Evolutionary conservation across 37 sponge, comb jelly and placozoan genomes (phyloP), one percentile per base, ranked within the genome.

Genomic region (Lycopodina hypogea): DNA sequence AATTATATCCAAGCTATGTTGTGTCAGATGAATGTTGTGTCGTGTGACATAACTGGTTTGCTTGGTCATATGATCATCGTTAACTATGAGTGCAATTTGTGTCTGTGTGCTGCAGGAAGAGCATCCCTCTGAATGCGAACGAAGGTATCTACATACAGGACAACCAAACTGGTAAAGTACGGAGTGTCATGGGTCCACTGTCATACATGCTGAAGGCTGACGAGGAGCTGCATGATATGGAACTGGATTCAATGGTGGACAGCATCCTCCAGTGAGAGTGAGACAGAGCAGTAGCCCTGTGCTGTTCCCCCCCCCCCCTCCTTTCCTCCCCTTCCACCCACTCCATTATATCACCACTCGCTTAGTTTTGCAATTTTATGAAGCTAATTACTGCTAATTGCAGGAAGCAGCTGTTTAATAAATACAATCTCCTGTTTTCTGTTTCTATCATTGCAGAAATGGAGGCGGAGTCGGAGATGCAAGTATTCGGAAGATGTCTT

Each of bases 121-220:
- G 93, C 18, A 82, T 93, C 21, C 92, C 94, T 1, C 75, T 96
- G 68, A 89, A 90, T 74, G 78, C 90, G 81, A 96, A 96, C 69
- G 97, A 96, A 72, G 97, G 97, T 23, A 79, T 96, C 36, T 96
- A 96, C 52, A 86, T 96, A 7, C 79, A 90, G 2, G 77, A 96
- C 58, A 68, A 86, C 21, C 83, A 83, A 62, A 86, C 83, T 59
- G 97, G 97, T 3, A 57, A 84, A 87, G 93, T 89, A 1, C 63
- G 92, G 23, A 73, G 84, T 70, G 90, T 92, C 38, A 59, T 92
- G 67, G 96, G 96, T 22, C 96, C 96, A 15, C 93, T 86, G 88
- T 37, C 90, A 48, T 95, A 92, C 80, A 81, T 95, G 41, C 74
- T 95, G 34, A 37, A 89, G 71, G 96, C 90, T 45, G 72, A 83